Evolutionary conservation across 2,113 vertebrate species (phyloP).

Genomic region (Piprites chloris): DNA sequence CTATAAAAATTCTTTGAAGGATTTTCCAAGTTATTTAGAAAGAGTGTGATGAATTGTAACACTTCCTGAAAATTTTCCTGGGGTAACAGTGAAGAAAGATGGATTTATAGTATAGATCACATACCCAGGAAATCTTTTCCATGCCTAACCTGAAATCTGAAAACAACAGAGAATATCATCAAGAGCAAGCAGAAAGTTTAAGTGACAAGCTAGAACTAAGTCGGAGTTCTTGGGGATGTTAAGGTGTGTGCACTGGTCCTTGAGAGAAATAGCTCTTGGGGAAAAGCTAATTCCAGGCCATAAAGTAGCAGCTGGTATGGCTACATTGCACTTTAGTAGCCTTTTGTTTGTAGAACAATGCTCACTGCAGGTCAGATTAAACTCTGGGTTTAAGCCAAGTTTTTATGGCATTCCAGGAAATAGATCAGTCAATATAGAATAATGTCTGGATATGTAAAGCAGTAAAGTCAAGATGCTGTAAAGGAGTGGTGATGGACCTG

Average conservation of each 20-base stretch:
- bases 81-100: not conserved
- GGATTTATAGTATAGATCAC: not conserved
- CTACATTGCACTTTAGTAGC: not conserved
- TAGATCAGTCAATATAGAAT: not conserved
- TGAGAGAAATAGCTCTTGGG: not conserved
- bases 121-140: not conserved
- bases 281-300: not conserved
- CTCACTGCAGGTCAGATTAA: not conserved
- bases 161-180: not conserved
- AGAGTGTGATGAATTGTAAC: not conserved
- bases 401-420: not conserved
- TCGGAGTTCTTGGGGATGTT: not conserved
- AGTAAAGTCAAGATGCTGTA: not conserved
- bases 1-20: not conserved
- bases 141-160: not conserved
- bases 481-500: not conserved
- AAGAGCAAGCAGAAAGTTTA: not conserved
- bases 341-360: conserved; percentile 28
- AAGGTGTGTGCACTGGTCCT: not conserved
- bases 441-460: not conserved
- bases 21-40: not conserved
- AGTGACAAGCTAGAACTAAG: not conserved
- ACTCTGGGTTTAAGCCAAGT: conserved; percentile 3
- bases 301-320: conserved; percentile 8
- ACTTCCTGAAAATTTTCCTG: not conserved